Evolutionary conservation across 2,888 invertebrate genomes (phyloP).

Genomic region (Ophonus ardosiacus): DNA sequence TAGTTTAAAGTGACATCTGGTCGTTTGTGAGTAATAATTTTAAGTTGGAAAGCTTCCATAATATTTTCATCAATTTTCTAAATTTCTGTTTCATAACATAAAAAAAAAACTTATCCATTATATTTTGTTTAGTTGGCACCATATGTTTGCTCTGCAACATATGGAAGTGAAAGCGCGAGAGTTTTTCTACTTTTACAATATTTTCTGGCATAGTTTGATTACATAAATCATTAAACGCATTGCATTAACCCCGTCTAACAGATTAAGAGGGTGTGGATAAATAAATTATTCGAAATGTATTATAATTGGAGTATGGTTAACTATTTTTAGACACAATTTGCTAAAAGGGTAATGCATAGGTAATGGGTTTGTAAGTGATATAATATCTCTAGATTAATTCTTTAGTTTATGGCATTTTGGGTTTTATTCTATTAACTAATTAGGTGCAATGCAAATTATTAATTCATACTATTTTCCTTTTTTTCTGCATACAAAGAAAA

Average conservation of each 20-base stretch:
- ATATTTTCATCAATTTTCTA: background rate
- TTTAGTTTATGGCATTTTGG: background rate
- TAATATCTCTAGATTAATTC: background rate
- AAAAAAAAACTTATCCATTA: background rate
- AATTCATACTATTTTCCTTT: background rate
- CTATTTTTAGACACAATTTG: conserved; percentile 10
- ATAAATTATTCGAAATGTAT: conserved; percentile 20
- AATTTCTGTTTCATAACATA: background rate
- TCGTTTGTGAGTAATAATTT: too few species aligned
- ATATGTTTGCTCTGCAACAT: background rate
- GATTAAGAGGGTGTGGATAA: conserved; percentile 1
- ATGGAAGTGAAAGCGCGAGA: conserved; percentile 6
- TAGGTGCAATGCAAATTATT: background rate
- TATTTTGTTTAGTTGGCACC: conserved; percentile 20
- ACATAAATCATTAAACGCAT: conserved; percentile 6
- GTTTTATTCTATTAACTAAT: too few species aligned
- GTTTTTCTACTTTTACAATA: conserved; percentile 30
- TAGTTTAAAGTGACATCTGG: background rate
- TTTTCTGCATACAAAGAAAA: too few species aligned
- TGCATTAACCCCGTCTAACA: background rate
- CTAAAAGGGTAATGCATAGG: background rate
- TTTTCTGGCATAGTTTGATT: conserved; percentile 26
- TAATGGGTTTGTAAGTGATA: background rate
- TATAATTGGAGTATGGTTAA: conserved; percentile 7
- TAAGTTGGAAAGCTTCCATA: background rate